phyloP scores from a whole-genome alignment of 2,888 invertebrate genomes.

The Hirtodrosophila confusa region DNA sequence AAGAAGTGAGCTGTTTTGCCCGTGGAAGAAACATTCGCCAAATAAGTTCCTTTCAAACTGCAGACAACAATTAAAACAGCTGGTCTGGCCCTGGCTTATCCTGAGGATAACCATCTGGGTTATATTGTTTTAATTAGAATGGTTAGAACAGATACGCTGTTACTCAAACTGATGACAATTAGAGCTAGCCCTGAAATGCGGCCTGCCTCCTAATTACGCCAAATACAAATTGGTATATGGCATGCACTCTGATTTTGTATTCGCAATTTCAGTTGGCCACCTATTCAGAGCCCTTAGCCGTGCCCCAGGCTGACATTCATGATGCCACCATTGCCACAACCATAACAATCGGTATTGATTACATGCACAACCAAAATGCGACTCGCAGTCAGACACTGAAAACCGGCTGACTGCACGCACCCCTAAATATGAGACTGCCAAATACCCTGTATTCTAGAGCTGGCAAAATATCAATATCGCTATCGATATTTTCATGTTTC shows the following conservation, averaged over 20 bases:
- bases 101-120: conserved; percentile 9
- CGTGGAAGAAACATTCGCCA: neutral
- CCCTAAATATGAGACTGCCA: neutral
- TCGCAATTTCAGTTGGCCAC: conserved; percentile 31
- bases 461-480: too few relatives aligned
- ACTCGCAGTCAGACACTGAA: conserved; percentile 27
- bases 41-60: conserved; percentile 30
- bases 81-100: neutral
- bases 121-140: conserved; percentile 57
- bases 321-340: conserved; percentile 47
- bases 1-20: too few relatives aligned
- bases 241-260: conserved; percentile 48
- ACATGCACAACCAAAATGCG: conserved; percentile 48
- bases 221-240: conserved; percentile 60
- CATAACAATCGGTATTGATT: conserved; percentile 75
- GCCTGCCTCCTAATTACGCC: conserved; percentile 60
- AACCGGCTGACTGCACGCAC: neutral
- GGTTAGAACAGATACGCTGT: conserved; percentile 18
- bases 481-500: too few relatives aligned
- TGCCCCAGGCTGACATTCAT: conserved; percentile 35
- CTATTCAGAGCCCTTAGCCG: conserved; percentile 14
- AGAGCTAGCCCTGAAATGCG: conserved; percentile 42
- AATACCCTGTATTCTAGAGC: conserved; percentile 10
- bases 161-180: conserved; percentile 42
- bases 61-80: neutral